Evolutionary conservation across 2,797 vertebrate species (phyloP).

Genomic region (Halcyon badia): DNA sequence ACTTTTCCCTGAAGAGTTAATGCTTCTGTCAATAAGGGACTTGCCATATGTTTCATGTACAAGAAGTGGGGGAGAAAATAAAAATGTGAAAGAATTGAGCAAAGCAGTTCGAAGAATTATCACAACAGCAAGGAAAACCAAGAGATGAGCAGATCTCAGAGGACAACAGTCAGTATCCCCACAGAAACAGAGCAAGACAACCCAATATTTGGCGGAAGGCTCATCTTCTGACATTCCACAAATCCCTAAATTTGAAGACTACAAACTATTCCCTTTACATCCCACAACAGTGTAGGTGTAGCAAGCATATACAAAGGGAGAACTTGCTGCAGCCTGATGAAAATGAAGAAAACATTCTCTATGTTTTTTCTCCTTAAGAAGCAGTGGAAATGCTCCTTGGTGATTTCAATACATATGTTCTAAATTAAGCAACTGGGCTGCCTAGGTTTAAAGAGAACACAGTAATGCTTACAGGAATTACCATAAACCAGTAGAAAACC

Average conservation of each 20-base stretch:
- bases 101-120: not conserved
- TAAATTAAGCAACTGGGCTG: not conserved
- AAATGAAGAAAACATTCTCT: not conserved
- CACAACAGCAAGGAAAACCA: not conserved
- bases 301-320: not conserved
- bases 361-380: not conserved
- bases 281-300: not conserved
- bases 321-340: not conserved
- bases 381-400: not conserved
- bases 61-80: not conserved
- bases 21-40: not conserved
- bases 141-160: not conserved
- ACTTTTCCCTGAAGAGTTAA: not conserved
- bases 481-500: not conserved
- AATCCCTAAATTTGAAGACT: not conserved
- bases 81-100: not conserved
- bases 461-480: not conserved
- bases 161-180: not conserved
- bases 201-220: not conserved
- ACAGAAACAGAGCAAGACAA: not conserved
- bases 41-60: accelerated
- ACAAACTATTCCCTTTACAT: not conserved
- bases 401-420: not conserved
- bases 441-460: not conserved
- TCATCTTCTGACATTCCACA: not conserved